phyloP scores from a whole-genome alignment of 2,797 vertebrate species.

The Poeciliopsis gracilis region DNA sequence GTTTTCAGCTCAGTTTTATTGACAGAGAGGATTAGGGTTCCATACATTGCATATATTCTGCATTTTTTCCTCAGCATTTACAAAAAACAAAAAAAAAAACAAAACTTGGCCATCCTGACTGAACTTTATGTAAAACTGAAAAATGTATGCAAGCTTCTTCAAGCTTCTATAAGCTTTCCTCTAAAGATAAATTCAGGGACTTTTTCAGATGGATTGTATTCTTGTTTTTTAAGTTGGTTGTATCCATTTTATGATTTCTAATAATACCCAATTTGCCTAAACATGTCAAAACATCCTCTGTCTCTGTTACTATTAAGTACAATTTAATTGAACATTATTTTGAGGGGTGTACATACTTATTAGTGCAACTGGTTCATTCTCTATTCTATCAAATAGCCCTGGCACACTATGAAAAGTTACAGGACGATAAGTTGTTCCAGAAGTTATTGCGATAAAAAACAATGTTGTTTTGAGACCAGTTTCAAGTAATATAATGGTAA shows the following conservation, averaged over 20 bases:
- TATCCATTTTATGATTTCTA: not conserved
- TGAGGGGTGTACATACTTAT: not conserved
- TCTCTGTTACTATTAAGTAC: not conserved
- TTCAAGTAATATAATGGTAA: no score
- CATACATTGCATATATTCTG: not conserved
- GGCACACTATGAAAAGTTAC: no score
- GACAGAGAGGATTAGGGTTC: not conserved
- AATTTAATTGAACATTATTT: no score
- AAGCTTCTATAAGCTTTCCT: not conserved
- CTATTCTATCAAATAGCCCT: not conserved
- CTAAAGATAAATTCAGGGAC: not conserved
- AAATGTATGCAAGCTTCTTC: not conserved
- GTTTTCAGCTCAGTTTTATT: not conserved
- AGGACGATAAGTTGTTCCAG: no score
- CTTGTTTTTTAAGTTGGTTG: not conserved
- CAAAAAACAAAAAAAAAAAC: no score
- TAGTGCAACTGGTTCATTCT: not conserved
- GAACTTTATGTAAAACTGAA: not conserved
- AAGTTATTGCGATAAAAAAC: no score
- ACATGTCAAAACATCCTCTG: not conserved
- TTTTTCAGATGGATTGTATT: not conserved
- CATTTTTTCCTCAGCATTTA: not conserved
- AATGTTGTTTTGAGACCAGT: no score
- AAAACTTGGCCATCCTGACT: not conserved
- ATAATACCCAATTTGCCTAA: not conserved